Evolutionary conservation across 1,140 invertebrate genomes (phyloP).

Genomic region (Drosophila rhopaloa): DNA sequence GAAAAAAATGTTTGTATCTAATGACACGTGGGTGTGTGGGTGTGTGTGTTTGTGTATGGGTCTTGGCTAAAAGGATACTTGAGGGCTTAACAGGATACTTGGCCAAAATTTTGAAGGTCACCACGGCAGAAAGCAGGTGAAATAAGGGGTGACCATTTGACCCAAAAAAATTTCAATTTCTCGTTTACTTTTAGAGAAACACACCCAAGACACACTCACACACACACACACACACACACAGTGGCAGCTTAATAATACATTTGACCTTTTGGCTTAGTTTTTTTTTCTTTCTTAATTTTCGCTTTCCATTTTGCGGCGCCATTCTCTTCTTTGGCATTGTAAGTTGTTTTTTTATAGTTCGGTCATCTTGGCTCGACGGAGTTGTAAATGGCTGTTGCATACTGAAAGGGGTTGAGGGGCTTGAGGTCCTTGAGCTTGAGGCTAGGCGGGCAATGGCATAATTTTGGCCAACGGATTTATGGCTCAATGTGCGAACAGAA

Average conservation of each 20-base stretch:
- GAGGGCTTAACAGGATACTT: constrained; percentile 64
- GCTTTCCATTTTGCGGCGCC: neutral
- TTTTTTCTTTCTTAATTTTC: constrained; percentile 17
- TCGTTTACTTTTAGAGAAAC: constrained; percentile 34
- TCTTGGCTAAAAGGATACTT: constrained; percentile 69
- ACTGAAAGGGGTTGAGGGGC: constrained; percentile 3
- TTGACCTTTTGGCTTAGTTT: constrained; percentile 80
- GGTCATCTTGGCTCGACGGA: constrained; percentile 29
- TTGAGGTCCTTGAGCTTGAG: neutral
- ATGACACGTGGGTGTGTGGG: constrained; percentile 57
- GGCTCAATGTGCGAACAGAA: neutral
- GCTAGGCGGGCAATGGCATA: neutral
- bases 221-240: constrained; percentile 14
- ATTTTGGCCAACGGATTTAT: neutral
- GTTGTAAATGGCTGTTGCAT: constrained; percentile 38
- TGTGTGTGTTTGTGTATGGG: constrained; percentile 25
- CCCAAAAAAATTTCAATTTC: constrained; percentile 41
- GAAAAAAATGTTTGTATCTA: constrained; percentile 68
- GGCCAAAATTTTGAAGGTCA: constrained; percentile 77
- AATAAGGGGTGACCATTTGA: constrained; percentile 44
- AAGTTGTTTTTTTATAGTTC: constrained; percentile 43
- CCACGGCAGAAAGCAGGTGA: constrained; percentile 19
- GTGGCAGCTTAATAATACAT: constrained; percentile 63
- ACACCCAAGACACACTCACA: constrained; percentile 35
- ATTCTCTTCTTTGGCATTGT: constrained; percentile 26